phyloP scores from a whole-genome alignment of 2,888 invertebrate species.

The Patella ulyssiponensis region DNA sequence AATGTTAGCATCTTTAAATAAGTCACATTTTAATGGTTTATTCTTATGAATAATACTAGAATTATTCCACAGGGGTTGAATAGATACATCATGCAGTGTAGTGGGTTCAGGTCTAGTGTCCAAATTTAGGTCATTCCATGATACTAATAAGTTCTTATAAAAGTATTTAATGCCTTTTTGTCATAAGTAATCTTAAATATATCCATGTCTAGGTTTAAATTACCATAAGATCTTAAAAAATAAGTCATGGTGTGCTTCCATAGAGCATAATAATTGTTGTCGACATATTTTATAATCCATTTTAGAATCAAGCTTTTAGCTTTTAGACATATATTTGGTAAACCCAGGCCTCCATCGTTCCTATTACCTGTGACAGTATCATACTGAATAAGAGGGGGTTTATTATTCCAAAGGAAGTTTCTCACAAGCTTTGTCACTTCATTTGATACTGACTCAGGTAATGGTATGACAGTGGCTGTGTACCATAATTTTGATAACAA shows the following conservation, averaged over 20 bases:
- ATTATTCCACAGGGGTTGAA: constrained; percentile 4
- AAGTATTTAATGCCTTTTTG: neutral
- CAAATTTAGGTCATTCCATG: neutral
- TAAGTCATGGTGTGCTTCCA: neutral
- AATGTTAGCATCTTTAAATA: neutral
- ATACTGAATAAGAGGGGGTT: constrained; percentile 6
- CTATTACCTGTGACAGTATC: neutral
- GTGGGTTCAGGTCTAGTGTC: neutral
- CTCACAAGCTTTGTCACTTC: neutral
- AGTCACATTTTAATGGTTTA: neutral
- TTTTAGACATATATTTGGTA: neutral
- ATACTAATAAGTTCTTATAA: neutral
- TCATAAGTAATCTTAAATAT: neutral
- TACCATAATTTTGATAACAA: neutral
- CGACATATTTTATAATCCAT: neutral
- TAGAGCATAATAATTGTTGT: neutral
- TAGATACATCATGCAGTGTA: neutral
- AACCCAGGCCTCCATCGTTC: neutral
- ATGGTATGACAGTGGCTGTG: neutral
- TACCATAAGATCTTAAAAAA: neutral
- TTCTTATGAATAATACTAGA: neutral
- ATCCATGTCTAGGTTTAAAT: neutral
- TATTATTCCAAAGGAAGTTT: neutral
- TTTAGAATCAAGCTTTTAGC: neutral
- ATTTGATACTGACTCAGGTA: neutral